These are phyloP conservation scores for Rhodophaea formosa DNA, from an alignment of 2,888 invertebrate genomes.

Conservation along the genomic window DNA sequence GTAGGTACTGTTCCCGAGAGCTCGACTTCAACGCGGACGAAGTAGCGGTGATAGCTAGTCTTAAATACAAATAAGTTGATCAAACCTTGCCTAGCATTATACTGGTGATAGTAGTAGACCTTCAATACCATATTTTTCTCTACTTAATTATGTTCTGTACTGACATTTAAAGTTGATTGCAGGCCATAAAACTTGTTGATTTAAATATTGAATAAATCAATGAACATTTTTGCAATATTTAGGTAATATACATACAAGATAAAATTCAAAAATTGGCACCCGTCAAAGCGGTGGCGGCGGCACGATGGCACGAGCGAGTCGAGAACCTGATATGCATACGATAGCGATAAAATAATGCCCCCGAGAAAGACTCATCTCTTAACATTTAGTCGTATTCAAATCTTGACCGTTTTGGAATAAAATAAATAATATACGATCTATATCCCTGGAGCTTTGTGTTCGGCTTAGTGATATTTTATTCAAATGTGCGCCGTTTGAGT, in stretches of 20 bases:
- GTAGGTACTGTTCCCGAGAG: no score
- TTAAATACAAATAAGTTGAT: no score
- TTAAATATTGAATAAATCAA: slow-evolving; percentile 5
- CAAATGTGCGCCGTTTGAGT: slow-evolving; percentile 43
- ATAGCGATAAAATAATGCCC: slow-evolving; percentile 21
- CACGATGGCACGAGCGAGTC: not conserved
- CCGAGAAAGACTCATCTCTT: slow-evolving; percentile 20
- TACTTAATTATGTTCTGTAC: slow-evolving; percentile 15
- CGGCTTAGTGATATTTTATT: slow-evolving; percentile 43
- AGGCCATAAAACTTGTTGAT: slow-evolving; percentile 17
- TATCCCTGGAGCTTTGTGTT: slow-evolving; percentile 27
- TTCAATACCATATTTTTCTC: slow-evolving; percentile 39
- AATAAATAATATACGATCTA: slow-evolving; percentile 23
- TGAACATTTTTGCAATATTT: not conserved
- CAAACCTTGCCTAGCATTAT: not conserved
- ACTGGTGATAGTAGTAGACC: slow-evolving; percentile 29
- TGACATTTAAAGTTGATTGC: slow-evolving; percentile 22
- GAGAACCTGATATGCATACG: slow-evolving; percentile 17
- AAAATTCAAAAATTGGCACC: slow-evolving; percentile 13
- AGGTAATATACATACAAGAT: not conserved
- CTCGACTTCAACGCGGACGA: no score
- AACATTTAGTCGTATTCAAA: slow-evolving; percentile 24
- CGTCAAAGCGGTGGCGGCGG: slow-evolving; percentile 2
- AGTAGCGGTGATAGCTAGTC: no score
- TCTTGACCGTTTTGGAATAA: slow-evolving; percentile 25